Percentiles rank a stretch among this genome's conserved stretches.
Conservation (phyloP, 2,888 invertebrate genomes). For the Synergus laeviventris region DNA sequence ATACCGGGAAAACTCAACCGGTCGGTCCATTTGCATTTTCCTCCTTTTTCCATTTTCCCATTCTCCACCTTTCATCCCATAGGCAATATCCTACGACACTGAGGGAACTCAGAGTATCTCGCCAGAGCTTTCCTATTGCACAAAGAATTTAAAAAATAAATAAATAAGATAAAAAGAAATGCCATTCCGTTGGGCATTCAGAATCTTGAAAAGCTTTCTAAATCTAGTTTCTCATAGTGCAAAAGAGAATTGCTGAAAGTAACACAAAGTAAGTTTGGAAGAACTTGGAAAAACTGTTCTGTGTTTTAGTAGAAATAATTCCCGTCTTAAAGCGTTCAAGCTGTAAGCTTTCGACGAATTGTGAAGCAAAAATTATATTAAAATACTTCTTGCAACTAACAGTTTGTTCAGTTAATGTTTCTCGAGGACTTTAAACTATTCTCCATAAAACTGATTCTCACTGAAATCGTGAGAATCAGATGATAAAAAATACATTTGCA, state of each 20-base stretch:
- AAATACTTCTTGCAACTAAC: not conserved
- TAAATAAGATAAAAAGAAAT: not conserved
- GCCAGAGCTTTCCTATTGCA: conserved; percentile 22
- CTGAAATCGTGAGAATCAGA: no score
- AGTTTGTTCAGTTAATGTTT: not conserved
- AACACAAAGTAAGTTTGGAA: not conserved
- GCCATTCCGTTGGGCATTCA: not conserved
- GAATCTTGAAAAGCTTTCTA: not conserved
- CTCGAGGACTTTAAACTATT: not conserved
- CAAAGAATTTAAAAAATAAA: conserved; percentile 23
- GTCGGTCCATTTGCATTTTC: conserved; percentile 65
- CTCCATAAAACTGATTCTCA: not conserved
- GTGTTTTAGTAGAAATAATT: no score
- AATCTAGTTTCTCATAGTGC: not conserved
- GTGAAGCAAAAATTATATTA: not conserved
- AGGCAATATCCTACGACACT: conserved; percentile 42
- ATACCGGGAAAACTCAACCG: conserved; percentile 61
- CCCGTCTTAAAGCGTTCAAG: no score
- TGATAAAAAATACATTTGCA: not conserved
- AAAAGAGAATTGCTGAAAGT: not conserved
- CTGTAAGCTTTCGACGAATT: not conserved
- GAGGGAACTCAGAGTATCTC: conserved; percentile 24
- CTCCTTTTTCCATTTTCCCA: conserved; percentile 58
- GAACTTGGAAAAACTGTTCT: no score
- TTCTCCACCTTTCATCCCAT: conserved; percentile 54